These are phyloP conservation scores for Eulithis testata DNA, from an alignment of 2,888 invertebrate species.

Conservation along the genomic window DNA sequence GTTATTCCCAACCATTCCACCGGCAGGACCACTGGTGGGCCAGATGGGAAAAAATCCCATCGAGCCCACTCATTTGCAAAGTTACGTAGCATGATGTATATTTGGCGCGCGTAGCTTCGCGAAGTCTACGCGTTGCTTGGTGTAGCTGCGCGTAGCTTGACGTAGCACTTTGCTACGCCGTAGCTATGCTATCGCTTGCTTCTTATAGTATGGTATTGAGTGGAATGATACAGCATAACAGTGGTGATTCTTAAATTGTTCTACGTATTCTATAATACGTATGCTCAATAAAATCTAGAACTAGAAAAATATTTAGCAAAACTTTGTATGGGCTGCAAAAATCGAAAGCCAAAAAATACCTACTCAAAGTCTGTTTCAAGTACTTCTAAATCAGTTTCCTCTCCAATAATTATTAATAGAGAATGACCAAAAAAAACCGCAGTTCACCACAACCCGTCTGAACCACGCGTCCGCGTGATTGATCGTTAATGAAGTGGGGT, in stretches of 20 bases:
- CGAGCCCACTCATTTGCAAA: too few relatives aligned
- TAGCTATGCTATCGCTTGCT: not conserved
- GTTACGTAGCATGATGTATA: not conserved
- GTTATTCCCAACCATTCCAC: too few relatives aligned
- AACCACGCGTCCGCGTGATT: slow-evolving; percentile 70
- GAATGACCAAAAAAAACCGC: slow-evolving; percentile 44
- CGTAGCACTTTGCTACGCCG: slow-evolving; percentile 20
- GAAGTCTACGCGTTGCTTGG: slow-evolving; percentile 3
- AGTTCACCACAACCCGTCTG: slow-evolving; percentile 53
- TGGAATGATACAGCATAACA: too few relatives aligned
- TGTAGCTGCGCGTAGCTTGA: not conserved
- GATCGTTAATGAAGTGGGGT: slow-evolving; percentile 82
- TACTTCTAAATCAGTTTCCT: slow-evolving; percentile 7
- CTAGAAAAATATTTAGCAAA: too few relatives aligned
- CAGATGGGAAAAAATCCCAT: too few relatives aligned
- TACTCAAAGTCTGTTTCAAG: not conserved
- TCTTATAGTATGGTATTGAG: too few relatives aligned
- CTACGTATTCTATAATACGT: too few relatives aligned
- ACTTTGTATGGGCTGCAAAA: too few relatives aligned
- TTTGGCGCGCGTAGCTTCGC: not conserved
- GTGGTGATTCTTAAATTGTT: too few relatives aligned
- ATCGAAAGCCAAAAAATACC: not conserved
- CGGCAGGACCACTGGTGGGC: too few relatives aligned
- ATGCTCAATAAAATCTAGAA: too few relatives aligned
- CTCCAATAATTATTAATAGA: slow-evolving; percentile 36